Evolutionary conservation across 2,113 vertebrate species (phyloP).

Genomic region (Hippocampus zosterae): DNA sequence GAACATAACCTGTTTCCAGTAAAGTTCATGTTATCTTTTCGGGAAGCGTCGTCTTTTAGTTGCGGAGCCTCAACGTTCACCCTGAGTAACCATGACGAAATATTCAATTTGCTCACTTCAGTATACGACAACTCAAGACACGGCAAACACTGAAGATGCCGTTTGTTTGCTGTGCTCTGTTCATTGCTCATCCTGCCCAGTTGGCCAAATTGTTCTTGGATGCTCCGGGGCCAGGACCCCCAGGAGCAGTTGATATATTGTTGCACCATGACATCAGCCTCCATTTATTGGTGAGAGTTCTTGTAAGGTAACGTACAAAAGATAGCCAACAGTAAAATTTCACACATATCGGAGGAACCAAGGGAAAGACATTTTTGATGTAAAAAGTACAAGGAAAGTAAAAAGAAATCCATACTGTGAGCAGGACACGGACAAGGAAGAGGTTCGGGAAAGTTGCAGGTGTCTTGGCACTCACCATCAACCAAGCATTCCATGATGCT

Average conservation of each 20-base stretch:
- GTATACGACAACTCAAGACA: constrained; percentile 19
- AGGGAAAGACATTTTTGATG: too few species aligned
- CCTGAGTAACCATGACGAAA: constrained; percentile 37
- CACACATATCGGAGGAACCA: too few species aligned
- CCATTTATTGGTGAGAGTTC: constrained; percentile 24
- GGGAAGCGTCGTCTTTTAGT: not conserved
- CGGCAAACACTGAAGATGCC: constrained; percentile 41
- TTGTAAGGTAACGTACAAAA: not conserved
- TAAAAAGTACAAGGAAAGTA: too few species aligned
- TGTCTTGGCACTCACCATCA: not conserved
- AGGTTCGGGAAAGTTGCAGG: not conserved
- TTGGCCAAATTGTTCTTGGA: constrained; percentile 9
- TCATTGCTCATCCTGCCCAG: constrained; percentile 25
- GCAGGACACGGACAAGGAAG: not conserved
- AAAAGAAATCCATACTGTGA: too few species aligned
- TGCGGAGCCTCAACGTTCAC: constrained; percentile 6
- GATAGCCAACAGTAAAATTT: too few species aligned
- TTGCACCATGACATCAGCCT: constrained; percentile 11
- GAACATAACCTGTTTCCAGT: not conserved
- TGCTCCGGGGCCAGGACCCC: constrained; percentile 7
- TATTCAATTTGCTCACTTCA: constrained; percentile 5
- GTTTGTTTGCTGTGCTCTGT: constrained; percentile 47
- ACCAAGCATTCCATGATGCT: not conserved
- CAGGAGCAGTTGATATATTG: constrained; percentile 33
- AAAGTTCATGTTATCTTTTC: constrained; percentile 1